Conservation (phyloP, 2,888 invertebrate genomes). For the Aphrophora alni region DNA sequence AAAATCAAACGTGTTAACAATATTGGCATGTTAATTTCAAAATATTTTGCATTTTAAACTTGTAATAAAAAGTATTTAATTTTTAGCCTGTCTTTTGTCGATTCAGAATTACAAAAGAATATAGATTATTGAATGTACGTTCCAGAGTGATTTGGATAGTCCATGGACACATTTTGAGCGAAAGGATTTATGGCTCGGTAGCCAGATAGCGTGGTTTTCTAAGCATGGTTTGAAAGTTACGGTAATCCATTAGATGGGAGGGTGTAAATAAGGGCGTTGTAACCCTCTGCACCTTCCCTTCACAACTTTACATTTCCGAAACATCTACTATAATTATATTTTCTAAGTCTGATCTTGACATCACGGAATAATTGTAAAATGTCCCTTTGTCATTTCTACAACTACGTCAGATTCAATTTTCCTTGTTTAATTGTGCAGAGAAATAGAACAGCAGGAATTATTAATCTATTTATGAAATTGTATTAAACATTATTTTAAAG, state of each 20-base stretch:
- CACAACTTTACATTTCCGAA: conserved; percentile 6
- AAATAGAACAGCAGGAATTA: not conserved
- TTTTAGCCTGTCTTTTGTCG: too few relatives aligned
- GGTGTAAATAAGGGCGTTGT: not conserved
- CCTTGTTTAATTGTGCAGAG: not conserved
- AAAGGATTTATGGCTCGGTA: not conserved
- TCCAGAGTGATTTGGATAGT: too few relatives aligned
- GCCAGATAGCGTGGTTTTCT: not conserved
- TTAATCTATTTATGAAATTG: too few relatives aligned
- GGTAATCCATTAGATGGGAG: not conserved
- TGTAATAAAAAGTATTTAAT: too few relatives aligned
- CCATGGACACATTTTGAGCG: not conserved
- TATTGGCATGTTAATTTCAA: too few relatives aligned
- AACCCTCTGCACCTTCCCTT: not conserved
- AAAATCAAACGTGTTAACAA: too few relatives aligned
- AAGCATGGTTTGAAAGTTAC: not conserved
- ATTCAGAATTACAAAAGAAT: too few relatives aligned
- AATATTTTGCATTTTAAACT: too few relatives aligned
- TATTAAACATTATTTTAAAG: too few relatives aligned
- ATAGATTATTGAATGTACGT: too few relatives aligned
- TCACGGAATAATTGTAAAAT: not conserved
- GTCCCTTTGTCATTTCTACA: not conserved
- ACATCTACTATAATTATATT: conserved; percentile 9
- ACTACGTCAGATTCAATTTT: not conserved
- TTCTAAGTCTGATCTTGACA: not conserved